Conservation (phyloP, 1,140 invertebrate species). For the Tetramorium alpestre region DNA sequence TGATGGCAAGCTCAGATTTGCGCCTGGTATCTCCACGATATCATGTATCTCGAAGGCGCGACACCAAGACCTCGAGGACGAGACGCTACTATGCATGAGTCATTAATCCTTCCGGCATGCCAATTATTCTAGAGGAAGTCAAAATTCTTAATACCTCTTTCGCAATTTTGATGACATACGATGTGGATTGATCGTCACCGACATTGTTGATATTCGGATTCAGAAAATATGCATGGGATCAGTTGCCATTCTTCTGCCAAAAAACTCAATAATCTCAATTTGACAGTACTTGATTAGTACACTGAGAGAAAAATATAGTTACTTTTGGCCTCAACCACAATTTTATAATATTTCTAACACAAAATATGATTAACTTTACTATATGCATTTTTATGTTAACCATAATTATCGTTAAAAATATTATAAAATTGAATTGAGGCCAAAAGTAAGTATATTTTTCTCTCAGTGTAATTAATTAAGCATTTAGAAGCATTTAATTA, state of each 20-base stretch:
- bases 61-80: constrained; percentile 1
- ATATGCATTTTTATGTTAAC: no score
- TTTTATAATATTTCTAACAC: no score
- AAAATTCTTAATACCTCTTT: background rate
- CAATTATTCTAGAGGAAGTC: background rate
- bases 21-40: constrained; percentile 8
- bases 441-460: no score
- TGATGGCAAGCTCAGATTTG: constrained; percentile 63
- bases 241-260: background rate
- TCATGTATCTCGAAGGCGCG: constrained; percentile 3
- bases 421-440: no score
- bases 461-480: background rate
- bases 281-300: background rate
- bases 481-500: background rate
- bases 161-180: constrained; percentile 39
- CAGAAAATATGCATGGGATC: background rate
- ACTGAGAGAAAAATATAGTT: no score
- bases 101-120: constrained; percentile 20
- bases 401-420: no score
- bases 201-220: background rate
- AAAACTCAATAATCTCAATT: background rate
- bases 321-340: no score
- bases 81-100: background rate
- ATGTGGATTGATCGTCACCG: background rate
- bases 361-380: no score